Evolutionary conservation across 2,113 vertebrate species (phyloP).

Genomic region (Heterotis niloticus): DNA sequence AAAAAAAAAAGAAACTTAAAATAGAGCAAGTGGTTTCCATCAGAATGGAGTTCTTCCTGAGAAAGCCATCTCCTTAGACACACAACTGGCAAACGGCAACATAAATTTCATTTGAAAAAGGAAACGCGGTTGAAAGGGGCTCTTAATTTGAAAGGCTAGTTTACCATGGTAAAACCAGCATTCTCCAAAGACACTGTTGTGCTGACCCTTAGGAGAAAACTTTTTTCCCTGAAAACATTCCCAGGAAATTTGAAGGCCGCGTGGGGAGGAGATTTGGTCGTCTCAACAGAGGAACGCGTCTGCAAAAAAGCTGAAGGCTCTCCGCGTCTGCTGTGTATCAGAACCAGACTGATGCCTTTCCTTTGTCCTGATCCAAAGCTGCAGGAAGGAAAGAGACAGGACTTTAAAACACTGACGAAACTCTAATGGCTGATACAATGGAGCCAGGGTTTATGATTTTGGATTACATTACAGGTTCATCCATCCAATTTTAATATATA

Average conservation of each 20-base stretch:
- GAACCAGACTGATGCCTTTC: constrained; percentile 85
- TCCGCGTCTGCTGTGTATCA: constrained; percentile 52
- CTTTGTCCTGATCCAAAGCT: constrained; percentile 89
- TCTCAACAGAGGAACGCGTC: constrained; percentile 17
- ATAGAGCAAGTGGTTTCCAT: constrained; percentile 31
- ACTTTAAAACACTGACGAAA: background rate
- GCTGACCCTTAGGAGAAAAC: constrained; percentile 32
- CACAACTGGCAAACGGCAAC: constrained; percentile 19
- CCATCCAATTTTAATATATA: background rate
- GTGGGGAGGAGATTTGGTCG: constrained; percentile 31
- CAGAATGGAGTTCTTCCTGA: constrained; percentile 12
- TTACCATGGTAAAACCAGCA: constrained; percentile 32
- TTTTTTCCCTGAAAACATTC: constrained; percentile 56
- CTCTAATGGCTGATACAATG: too few species aligned
- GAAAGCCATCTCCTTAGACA: constrained; percentile 27
- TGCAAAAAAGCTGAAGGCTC: constrained; percentile 1
- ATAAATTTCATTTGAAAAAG: constrained; percentile 20
- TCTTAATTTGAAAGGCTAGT: constrained; percentile 23
- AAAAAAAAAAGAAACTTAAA: constrained; percentile 51
- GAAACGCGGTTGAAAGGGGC: background rate
- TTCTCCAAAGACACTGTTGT: constrained; percentile 29
- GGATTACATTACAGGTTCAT: background rate
- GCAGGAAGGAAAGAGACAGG: constrained; percentile 38
- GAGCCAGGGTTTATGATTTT: too few species aligned
- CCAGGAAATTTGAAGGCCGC: constrained; percentile 30